Percentiles rank a stretch among this genome's conserved stretches.
phyloP scores from a whole-genome alignment of 2,888 invertebrate genomes.

The Tinea pellionella region DNA sequence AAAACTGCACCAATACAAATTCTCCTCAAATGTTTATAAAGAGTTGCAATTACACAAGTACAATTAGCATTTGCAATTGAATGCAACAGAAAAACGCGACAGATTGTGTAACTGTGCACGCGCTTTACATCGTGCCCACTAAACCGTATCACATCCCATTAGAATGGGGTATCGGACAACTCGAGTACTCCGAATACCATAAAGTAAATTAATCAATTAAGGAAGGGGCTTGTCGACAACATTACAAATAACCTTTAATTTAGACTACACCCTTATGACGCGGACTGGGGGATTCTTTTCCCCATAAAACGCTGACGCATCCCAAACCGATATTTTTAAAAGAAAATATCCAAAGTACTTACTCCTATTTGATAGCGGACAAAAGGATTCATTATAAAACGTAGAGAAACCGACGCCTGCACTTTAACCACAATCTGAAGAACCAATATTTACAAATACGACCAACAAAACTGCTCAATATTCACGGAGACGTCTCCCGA shows the following conservation, averaged over 20 bases:
- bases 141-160: background rate
- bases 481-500: slow-evolving; percentile 26
- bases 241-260: slow-evolving; percentile 66
- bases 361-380: background rate
- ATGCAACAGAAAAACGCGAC: slow-evolving; percentile 5
- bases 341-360: background rate
- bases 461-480: slow-evolving; percentile 48
- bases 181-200: slow-evolving; percentile 56
- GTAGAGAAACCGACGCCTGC: slow-evolving; percentile 27
- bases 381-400: slow-evolving; percentile 51
- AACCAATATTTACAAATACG: slow-evolving; percentile 60
- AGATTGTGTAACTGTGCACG: background rate
- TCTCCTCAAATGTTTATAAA: too few relatives aligned
- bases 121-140: slow-evolving; percentile 1
- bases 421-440: slow-evolving; percentile 49
- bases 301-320: slow-evolving; percentile 11
- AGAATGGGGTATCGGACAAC: slow-evolving; percentile 18
- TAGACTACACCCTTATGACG: slow-evolving; percentile 38
- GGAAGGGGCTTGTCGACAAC: slow-evolving; percentile 63
- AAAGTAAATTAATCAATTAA: slow-evolving; percentile 71
- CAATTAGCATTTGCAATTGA: background rate
- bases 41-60: background rate
- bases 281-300: background rate
- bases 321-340: background rate
- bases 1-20: too few relatives aligned